Conservation (phyloP, 2,888 invertebrate genomes). For the Drosophila neotestacea region DNA sequence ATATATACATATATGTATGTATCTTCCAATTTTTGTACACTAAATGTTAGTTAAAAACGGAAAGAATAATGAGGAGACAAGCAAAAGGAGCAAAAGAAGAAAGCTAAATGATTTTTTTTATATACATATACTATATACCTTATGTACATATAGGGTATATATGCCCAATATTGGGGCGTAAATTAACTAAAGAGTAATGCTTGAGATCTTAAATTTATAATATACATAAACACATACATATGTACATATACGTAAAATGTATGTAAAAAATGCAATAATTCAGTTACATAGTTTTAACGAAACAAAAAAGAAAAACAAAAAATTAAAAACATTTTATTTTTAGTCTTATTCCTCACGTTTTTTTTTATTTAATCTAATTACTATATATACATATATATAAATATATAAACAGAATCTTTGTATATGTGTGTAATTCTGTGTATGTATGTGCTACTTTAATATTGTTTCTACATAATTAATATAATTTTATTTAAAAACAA, state of each 20-base stretch:
- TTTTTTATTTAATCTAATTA: constrained; percentile 37
- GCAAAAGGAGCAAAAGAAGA: constrained; percentile 2
- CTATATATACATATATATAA: constrained; percentile 30
- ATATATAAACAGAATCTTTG: constrained; percentile 46
- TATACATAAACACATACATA: constrained; percentile 36
- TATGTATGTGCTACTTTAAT: constrained; percentile 74
- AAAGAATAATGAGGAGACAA: not conserved
- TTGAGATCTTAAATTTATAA: constrained; percentile 33
- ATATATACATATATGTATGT: constrained; percentile 33
- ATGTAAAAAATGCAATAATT: constrained; percentile 57
- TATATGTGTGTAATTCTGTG: constrained; percentile 70
- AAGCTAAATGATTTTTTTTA: constrained; percentile 64
- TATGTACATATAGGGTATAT: constrained; percentile 40
- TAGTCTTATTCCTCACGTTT: constrained; percentile 33
- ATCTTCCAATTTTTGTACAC: constrained; percentile 78
- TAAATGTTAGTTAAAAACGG: constrained; percentile 69
- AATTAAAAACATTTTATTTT: constrained; percentile 34
- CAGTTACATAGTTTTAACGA: constrained; percentile 60
- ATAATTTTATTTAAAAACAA: constrained; percentile 65
- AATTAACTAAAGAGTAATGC: constrained; percentile 42
- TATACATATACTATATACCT: constrained; percentile 45
- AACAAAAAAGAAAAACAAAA: constrained; percentile 14
- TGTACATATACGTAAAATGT: constrained; percentile 47
- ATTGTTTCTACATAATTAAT: constrained; percentile 67
- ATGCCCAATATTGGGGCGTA: constrained; percentile 41